phyloP scores from a whole-genome alignment of 2,113 vertebrate species.

The Microcebus griseorufus region DNA sequence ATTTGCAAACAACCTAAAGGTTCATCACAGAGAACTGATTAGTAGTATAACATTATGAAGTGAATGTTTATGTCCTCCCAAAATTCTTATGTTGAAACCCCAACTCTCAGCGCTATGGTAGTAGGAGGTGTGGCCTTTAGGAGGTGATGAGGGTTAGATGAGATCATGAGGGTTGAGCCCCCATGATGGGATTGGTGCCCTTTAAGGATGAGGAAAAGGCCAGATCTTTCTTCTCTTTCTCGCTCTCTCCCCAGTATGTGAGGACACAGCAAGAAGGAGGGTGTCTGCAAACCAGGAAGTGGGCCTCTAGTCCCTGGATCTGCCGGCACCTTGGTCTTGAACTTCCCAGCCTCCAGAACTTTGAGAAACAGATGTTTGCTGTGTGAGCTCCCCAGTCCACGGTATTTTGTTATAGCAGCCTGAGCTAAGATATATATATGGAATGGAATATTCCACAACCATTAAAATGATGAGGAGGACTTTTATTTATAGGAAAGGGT shows the following conservation, averaged over 20 bases:
- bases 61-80: not conserved
- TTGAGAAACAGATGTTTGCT: not conserved
- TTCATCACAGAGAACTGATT: not conserved
- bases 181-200: not conserved
- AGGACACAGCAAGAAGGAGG: not conserved
- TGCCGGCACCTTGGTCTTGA: not conserved
- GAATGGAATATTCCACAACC: not conserved
- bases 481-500: not conserved
- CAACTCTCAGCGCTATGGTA: not conserved
- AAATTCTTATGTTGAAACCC: not conserved
- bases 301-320: not conserved
- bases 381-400: not conserved
- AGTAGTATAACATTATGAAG: not conserved
- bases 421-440: not conserved
- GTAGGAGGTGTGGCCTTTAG: not conserved
- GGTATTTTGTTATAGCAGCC: not conserved
- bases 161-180: not conserved
- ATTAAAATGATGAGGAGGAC: not conserved
- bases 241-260: fast-evolving
- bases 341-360: not conserved
- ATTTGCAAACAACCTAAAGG: not conserved
- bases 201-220: no score
- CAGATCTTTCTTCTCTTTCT: not conserved
- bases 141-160: not conserved
- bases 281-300: not conserved